Evolutionary conservation across 2,888 invertebrate genomes (phyloP), one percentile per base, ranked within the genome.

Genomic region (Leptopterna dolabrata): DNA sequence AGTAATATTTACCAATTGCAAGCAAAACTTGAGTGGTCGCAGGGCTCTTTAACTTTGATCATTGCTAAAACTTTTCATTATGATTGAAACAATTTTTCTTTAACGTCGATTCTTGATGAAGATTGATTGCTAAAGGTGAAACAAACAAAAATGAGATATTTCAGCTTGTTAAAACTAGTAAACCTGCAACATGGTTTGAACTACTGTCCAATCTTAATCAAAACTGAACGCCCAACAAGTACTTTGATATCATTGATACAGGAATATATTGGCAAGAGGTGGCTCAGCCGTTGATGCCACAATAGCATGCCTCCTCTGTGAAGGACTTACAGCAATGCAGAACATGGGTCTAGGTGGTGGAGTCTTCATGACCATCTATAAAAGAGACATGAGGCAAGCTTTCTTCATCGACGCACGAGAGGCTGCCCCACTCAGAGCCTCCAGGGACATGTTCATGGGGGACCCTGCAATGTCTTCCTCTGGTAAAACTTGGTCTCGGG

Each of bases 331-430:
- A 6, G 90, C 90, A 73, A 91, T 91, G 43, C 92, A 92, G 86
- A 92, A 92, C 88, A 91, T 91, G 91, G 92, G 92, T 4, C 84
- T 92, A 3, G 96, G 96, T 0, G 96, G 96, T 0, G 96, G 96
- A 0, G 95, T 96, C 91, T 93, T 96, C 90, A 96, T 96, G 95
- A 95, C 95, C 0, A 93, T 96, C 63, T 96, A 95, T 92, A 93
- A 93, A 47, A 93, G 93, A 89, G 92, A 92, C 0, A 93, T 94
- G 81, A 93, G 93, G 89, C 93, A 93, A 84, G 94, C 94, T 0
- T 93, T 94, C 89, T 93, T 94, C 0, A 93, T 97, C 0, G 94
- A 95, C 90, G 96, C 96, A 0, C 93, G 97, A 82, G 97, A 97
- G 92, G 93, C 92, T 0, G 96, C 97, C 0, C 97, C 97, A 0